Conservation (phyloP, 2,888 invertebrate species). For the Saturnia japonica region DNA sequence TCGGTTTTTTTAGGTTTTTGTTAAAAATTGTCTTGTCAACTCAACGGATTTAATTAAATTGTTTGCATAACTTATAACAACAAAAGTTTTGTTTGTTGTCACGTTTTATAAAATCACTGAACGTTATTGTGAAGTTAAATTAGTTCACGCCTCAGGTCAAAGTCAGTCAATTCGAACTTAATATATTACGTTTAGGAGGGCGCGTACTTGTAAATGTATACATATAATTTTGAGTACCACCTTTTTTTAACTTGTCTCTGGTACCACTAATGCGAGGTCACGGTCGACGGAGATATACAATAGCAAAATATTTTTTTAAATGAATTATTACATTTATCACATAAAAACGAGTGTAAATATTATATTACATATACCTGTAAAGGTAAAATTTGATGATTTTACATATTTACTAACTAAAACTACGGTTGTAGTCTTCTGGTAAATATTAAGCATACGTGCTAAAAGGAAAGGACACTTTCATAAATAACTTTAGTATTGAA, state of each 20-base stretch:
- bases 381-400: too few relatives aligned
- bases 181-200: slow-evolving; percentile 16
- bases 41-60: too few relatives aligned
- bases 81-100: neutral
- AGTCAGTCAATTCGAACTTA: slow-evolving; percentile 16
- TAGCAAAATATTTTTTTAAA: neutral
- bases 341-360: neutral
- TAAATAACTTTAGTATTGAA: too few relatives aligned
- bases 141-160: slow-evolving; percentile 18
- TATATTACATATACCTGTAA: neutral
- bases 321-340: neutral
- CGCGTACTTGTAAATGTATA: neutral
- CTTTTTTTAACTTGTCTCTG: too few relatives aligned
- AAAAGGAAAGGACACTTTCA: too few relatives aligned
- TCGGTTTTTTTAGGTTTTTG: too few relatives aligned
- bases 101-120: neutral
- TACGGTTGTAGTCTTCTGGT: too few relatives aligned
- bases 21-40: too few relatives aligned
- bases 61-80: neutral
- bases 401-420: too few relatives aligned
- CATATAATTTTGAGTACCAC: neutral
- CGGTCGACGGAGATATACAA: neutral
- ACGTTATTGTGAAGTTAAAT: slow-evolving; percentile 14
- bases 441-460: too few relatives aligned
- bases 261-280: neutral